phyloP scores from a whole-genome alignment of 2,888 invertebrate species.

The Helleia helle region DNA sequence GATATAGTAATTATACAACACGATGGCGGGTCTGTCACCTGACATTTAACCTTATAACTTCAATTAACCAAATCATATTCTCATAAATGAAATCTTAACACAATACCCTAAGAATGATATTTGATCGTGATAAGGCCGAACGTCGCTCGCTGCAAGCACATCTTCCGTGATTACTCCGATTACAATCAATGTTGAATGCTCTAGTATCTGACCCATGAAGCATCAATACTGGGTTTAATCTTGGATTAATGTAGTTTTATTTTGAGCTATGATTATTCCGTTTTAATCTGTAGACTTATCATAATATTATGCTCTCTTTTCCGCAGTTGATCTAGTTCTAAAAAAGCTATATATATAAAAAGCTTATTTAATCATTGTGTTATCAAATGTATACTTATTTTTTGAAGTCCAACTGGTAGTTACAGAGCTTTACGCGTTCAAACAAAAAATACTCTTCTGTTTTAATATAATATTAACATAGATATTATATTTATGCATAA shows the following conservation, averaged over 20 bases:
- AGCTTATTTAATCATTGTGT: no score
- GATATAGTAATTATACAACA: conserved; percentile 13
- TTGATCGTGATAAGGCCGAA: not conserved
- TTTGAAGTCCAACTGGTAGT: no score
- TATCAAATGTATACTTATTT: no score
- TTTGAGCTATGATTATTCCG: not conserved
- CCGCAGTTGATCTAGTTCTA: no score
- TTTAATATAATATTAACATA: no score
- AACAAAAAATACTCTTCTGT: no score
- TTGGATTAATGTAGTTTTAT: not conserved
- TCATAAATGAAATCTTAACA: not conserved
- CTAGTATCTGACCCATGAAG: not conserved
- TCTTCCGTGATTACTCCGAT: not conserved
- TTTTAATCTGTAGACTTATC: not conserved
- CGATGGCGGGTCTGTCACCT: conserved; percentile 22
- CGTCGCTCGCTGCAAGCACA: conserved; percentile 2
- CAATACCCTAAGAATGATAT: not conserved
- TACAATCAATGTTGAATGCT: conserved; percentile 4
- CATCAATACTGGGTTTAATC: no score
- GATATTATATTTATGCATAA: no score
- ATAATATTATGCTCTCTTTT: no score
- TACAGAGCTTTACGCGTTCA: no score
- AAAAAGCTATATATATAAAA: no score
- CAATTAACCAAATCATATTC: conserved; percentile 9
- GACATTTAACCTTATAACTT: conserved; percentile 30